phyloP scores from a whole-genome alignment of 2,888 invertebrate species.

The Pristionchus arcanus region DNA sequence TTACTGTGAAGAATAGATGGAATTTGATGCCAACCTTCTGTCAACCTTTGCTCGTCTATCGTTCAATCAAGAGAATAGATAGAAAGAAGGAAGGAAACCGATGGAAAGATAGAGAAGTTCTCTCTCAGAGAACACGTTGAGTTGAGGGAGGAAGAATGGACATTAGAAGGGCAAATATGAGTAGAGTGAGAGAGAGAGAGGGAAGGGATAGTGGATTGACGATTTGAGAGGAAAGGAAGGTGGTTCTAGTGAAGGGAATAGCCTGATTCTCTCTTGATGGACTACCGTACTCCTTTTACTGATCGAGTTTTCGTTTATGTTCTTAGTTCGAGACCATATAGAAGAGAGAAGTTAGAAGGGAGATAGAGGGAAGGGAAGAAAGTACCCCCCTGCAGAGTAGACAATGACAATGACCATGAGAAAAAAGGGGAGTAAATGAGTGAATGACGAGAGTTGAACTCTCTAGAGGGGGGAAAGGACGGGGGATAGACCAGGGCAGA shows the following conservation, averaged over 20 bases:
- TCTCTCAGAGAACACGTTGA: neutral
- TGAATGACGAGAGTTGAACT: constrained; percentile 42
- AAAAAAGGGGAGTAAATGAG: constrained; percentile 23
- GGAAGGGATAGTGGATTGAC: neutral
- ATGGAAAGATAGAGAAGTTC: neutral
- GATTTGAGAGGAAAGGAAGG: neutral
- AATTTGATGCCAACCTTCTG: neutral
- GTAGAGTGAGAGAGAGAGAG: neutral
- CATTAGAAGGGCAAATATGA: neutral
- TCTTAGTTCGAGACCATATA: neutral
- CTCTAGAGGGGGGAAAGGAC: neutral
- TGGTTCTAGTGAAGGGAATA: neutral
- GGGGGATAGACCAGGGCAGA: neutral
- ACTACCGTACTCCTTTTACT: constrained; percentile 1
- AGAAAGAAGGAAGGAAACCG: neutral
- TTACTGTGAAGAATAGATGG: neutral
- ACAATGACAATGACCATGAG: constrained; percentile 34
- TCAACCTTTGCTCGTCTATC: neutral
- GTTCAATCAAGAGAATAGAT: neutral
- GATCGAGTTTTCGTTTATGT: constrained; percentile 13
- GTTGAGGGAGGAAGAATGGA: constrained; percentile 7
- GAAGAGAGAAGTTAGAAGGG: neutral
- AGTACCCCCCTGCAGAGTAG: neutral
- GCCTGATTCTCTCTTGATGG: neutral
- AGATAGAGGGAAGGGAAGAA: neutral